Conservation (phyloP, 2,797 vertebrate genomes). For the Sphenodon punctatus region DNA sequence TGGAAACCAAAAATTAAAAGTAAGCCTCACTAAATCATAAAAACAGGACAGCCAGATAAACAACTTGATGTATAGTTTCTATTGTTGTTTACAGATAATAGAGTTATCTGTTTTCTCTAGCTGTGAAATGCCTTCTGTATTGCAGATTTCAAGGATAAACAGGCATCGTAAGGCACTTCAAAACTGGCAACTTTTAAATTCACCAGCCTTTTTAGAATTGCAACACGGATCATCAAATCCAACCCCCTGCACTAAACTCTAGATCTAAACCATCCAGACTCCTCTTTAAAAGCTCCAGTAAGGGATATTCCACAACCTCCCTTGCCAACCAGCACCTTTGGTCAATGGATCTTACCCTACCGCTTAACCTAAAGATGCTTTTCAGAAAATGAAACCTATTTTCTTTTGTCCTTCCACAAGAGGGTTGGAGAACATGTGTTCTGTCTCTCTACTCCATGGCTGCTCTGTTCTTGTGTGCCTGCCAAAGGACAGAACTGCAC, state of each 20-base stretch:
- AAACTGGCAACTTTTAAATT: constrained; percentile 13
- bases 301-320: too few species aligned
- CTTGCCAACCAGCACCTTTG: too few species aligned
- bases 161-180: constrained; percentile 43
- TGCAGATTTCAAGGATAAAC: constrained; percentile 18
- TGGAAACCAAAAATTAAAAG: constrained; percentile 54
- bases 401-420: too few species aligned
- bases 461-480: too few species aligned
- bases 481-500: too few species aligned
- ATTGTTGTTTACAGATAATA: constrained; percentile 54
- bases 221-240: too few species aligned
- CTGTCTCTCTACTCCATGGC: too few species aligned
- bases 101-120: constrained; percentile 51
- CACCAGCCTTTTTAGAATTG: too few species aligned
- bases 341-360: too few species aligned
- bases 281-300: too few species aligned
- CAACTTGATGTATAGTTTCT: constrained; percentile 43
- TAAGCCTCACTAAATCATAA: constrained; percentile 42
- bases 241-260: too few species aligned
- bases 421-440: neutral
- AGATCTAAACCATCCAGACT: too few species aligned
- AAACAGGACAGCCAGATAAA: constrained; percentile 42
- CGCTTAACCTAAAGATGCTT: constrained; percentile 54
- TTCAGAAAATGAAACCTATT: neutral
- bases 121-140: constrained; percentile 43